Evolutionary conservation across 2,113 vertebrate species (phyloP), one percentile per base, ranked within the genome.

Genomic region (Leuciscus idus): DNA sequence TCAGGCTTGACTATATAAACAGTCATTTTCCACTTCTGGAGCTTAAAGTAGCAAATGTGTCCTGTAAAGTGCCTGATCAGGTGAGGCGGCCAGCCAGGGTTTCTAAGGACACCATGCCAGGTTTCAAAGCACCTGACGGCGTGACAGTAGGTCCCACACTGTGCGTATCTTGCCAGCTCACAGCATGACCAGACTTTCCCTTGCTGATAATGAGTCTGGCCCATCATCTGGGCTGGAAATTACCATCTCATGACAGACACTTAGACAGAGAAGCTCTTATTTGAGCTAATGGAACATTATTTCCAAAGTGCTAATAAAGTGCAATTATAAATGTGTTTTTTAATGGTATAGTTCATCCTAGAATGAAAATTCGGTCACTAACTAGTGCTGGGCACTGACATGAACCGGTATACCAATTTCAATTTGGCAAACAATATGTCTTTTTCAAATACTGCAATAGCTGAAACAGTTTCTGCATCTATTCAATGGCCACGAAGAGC

Each of bases 121-220:
- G 33, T 82, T 82, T 82, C 43, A 30, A 68, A 82, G 26, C 46
- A 82, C 46, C 80, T 82, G 85, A 72, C 62, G 6, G 30, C 23
- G 13, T 66, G 72, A 78, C 84, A 39, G 72, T 55, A 70, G 70
- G 77, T 76, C 66, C 68, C 64, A 59, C 46, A 39, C 75, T 80
- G 28, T 0, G 19, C 12, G 17, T 75, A 70, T 84, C 28, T 30
- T 61, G 78, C 48, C 39, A 33, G n/a, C 62, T 74, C 77, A 30
- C 70, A 81, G n/a, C 77, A 66, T 5, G 72, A 57, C 28, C 75
- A 72, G 43, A 33, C 46, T 87, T 74, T 70, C 80, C 26, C 28
- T 30, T 74, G 66, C 64, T 52, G 85, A 48, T 85, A 61, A 19
- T 72, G 57, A 76, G 21, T 48, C 50, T 23, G 75, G 77, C 33